Conservation (phyloP, 2,797 vertebrate genomes). For the Spondyliosoma cantharus region DNA sequence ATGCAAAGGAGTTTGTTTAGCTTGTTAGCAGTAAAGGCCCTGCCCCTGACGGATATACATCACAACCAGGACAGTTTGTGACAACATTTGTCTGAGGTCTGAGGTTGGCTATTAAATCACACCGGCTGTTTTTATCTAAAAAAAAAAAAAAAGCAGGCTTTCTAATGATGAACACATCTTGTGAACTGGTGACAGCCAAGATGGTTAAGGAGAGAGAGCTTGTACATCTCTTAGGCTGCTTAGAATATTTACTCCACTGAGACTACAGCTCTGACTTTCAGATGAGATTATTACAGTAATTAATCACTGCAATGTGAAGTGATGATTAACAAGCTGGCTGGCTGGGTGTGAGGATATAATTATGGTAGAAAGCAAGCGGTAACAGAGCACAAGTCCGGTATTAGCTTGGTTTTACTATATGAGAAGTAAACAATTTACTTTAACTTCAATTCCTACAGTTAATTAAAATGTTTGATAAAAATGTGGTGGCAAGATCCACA, state of each 20-base stretch:
- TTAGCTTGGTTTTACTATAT: neutral
- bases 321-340: slow-evolving; percentile 56
- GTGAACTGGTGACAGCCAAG: slow-evolving; percentile 16
- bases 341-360: slow-evolving; percentile 49
- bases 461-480: neutral
- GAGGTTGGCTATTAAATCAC: neutral
- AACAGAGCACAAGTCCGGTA: slow-evolving; percentile 11
- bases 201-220: slow-evolving; percentile 4
- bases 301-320: slow-evolving; percentile 65
- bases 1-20: neutral
- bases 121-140: neutral
- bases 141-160: neutral
- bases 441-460: neutral
- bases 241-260: slow-evolving; percentile 46
- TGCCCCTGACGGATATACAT: neutral
- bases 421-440: slow-evolving; percentile 10
- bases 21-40: neutral
- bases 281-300: slow-evolving; percentile 74
- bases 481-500: neutral
- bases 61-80: neutral
- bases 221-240: slow-evolving; percentile 19
- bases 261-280: slow-evolving; percentile 54
- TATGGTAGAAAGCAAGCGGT: slow-evolving; percentile 16
- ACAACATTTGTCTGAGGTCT: neutral
- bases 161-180: neutral